Percentiles rank a stretch among this genome's conserved stretches.
Evolutionary conservation across 2,797 vertebrate genomes (phyloP).

Genomic region (Ctenopoma multispine): DNA sequence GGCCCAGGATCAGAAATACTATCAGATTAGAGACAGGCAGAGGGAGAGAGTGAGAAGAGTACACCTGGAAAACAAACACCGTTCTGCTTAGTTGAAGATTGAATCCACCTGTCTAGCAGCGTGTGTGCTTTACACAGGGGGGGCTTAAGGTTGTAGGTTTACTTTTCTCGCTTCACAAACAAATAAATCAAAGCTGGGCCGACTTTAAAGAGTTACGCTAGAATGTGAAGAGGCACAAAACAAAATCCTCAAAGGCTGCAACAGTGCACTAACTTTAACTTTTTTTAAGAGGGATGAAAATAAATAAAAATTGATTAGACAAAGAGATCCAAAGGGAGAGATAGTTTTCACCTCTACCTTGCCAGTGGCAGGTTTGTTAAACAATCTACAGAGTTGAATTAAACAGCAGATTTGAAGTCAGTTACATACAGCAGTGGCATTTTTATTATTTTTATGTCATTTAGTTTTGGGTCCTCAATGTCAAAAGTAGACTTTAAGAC

Average conservation of each 20-base stretch:
- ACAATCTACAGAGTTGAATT: conserved; percentile 27
- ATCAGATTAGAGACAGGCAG: conserved; percentile 61
- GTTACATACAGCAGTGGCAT: not conserved
- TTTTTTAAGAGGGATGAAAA: conserved; percentile 17
- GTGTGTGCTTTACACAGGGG: conserved; percentile 46
- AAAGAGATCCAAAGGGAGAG: conserved; percentile 29
- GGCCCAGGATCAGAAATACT: conserved; percentile 66
- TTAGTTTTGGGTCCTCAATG: not conserved
- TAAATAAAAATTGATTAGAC: conserved; percentile 21
- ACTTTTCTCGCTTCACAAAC: conserved; percentile 43
- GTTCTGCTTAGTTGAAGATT: conserved; percentile 51
- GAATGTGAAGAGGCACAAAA: conserved; percentile 31
- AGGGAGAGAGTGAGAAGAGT: conserved; percentile 29
- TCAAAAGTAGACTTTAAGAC: conserved; percentile 17
- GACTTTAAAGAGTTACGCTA: conserved; percentile 42
- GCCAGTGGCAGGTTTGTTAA: conserved; percentile 47
- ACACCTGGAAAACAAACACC: conserved; percentile 64
- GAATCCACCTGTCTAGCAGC: conserved; percentile 56
- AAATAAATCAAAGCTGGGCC: conserved; percentile 60
- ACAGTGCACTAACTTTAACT: not conserved
- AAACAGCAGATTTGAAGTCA: not conserved
- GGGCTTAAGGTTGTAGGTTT: conserved; percentile 48
- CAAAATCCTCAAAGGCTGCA: conserved; percentile 39
- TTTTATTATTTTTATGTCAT: not conserved
- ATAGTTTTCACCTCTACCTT: conserved; percentile 29